Evolutionary conservation across 2,113 vertebrate genomes (phyloP).

Genomic region (Labeo rohita): DNA sequence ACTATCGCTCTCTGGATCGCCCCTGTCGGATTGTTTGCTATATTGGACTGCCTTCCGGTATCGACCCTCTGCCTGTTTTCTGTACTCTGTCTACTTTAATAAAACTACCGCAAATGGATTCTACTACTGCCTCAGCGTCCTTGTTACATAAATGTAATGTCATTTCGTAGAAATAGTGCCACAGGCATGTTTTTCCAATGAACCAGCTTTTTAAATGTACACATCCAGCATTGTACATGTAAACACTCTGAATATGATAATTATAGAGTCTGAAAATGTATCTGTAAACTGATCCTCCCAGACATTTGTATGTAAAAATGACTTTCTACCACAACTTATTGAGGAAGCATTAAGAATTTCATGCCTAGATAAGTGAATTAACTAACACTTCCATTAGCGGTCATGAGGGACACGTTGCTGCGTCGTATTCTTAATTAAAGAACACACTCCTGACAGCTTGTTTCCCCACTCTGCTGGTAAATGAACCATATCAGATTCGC

Average conservation of each 20-base stretch:
- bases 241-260: not conserved
- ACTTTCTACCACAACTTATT: conserved; percentile 45
- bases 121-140: no score
- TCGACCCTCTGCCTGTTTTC: no score
- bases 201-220: no score
- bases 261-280: not conserved
- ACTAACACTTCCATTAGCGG: conserved; percentile 66
- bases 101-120: no score
- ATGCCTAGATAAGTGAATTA: conserved; percentile 63
- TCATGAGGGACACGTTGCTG: conserved; percentile 85
- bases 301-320: conserved; percentile 33
- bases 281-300: not conserved
- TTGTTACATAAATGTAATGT: no score
- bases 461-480: conserved; percentile 82
- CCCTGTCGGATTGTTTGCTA: no score
- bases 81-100: no score
- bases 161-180: no score
- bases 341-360: conserved; percentile 52
- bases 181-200: no score
- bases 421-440: conserved; percentile 89
- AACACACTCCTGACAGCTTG: conserved; percentile 81
- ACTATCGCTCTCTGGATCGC: no score
- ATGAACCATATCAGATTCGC: conserved; percentile 91
- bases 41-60: no score
- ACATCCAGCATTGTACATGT: not conserved